Percentiles rank a stretch among this genome's conserved stretches.
Conservation (phyloP, 2,888 invertebrate species). For the Adelognathus sp. region DNA sequence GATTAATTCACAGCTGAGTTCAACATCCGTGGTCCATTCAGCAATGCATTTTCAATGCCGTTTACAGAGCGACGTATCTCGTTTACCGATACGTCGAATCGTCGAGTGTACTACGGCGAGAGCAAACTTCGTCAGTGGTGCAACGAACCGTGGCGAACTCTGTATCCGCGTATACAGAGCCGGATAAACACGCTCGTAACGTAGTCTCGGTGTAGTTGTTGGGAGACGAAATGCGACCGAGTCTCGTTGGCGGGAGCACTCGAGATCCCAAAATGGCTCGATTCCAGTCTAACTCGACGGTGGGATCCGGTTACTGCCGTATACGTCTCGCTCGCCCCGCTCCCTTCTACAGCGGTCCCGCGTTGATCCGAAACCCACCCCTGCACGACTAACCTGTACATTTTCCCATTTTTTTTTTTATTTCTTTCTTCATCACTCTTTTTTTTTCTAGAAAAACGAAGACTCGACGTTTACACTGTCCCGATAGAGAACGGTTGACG, state of each 20-base stretch:
- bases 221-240: slow-evolving; percentile 20
- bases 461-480: neutral
- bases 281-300: slow-evolving; percentile 27
- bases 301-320: slow-evolving; percentile 31
- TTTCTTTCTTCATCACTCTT: neutral
- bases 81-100: neutral
- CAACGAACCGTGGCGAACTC: slow-evolving; percentile 22
- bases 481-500: neutral
- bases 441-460: neutral
- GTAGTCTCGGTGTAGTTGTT: slow-evolving; percentile 22
- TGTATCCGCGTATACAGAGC: neutral
- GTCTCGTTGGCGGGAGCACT: slow-evolving; percentile 43
- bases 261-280: slow-evolving; percentile 41
- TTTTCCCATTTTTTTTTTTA: neutral
- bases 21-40: slow-evolving; percentile 27
- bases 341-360: neutral
- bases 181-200: slow-evolving; percentile 41
- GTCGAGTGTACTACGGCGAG: slow-evolving; percentile 15
- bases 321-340: neutral
- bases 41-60: neutral
- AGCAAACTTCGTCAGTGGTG: slow-evolving; percentile 19
- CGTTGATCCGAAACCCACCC: slow-evolving; percentile 28
- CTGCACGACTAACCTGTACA: neutral
- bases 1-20: no score
- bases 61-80: neutral